Evolutionary conservation across 64 coral and sea anemone genomes (phyloP).

Genomic region (Stylophora pistillata): DNA sequence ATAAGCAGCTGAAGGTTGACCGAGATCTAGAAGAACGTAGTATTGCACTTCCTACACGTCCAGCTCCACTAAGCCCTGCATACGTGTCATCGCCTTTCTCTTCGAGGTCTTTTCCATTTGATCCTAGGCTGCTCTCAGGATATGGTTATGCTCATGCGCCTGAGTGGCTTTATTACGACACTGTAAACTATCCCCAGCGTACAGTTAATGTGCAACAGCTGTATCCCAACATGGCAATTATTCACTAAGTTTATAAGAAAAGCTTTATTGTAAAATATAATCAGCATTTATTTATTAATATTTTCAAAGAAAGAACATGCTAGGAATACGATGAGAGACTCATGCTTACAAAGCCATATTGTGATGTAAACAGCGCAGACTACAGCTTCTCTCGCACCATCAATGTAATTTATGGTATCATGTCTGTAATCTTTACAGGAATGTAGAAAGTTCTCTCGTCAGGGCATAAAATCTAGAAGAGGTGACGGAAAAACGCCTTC

Average conservation of each 20-base stretch:
- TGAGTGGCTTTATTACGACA: slow-evolving; percentile 14
- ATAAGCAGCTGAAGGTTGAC: slow-evolving; percentile 4
- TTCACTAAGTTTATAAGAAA: not conserved
- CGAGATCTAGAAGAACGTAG: not conserved
- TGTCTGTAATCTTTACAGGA: no score
- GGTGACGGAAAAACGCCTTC: no score
- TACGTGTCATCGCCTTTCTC: not conserved
- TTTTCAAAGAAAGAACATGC: not conserved
- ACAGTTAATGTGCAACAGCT: not conserved
- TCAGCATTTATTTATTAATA: not conserved
- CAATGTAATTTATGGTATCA: no score
- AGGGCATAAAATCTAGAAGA: no score
- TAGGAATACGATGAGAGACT: not conserved
- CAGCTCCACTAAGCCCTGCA: slow-evolving; percentile 12
- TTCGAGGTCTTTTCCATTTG: not conserved
- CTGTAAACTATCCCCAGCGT: not conserved
- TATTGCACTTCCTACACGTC: slow-evolving; percentile 13
- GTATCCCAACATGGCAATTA: not conserved
- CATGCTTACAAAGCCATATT: not conserved
- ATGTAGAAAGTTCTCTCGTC: no score
- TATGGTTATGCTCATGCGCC: not conserved
- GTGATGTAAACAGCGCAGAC: not conserved
- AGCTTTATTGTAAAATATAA: not conserved
- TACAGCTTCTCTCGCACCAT: not conserved
- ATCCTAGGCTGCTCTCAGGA: not conserved